A percentile compares a stretch with the other conserved stretches of the same genome.
phyloP scores from a whole-genome alignment of 2,113 vertebrate genomes.

The Mobula birostris region DNA sequence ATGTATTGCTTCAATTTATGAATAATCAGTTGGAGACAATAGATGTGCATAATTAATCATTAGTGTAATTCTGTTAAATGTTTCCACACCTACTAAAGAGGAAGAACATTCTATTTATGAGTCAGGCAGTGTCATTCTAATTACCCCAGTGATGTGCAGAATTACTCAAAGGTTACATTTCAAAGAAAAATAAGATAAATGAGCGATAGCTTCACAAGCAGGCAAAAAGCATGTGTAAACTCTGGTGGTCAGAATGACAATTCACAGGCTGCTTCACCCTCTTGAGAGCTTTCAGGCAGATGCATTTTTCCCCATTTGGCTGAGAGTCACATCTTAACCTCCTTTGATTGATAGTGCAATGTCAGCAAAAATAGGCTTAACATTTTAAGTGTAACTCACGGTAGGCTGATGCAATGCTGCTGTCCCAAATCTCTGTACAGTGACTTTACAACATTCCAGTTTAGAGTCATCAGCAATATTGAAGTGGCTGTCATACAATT shows the following conservation, averaged over 20 bases:
- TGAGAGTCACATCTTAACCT: not conserved
- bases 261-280: not conserved
- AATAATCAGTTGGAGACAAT: constrained; percentile 25
- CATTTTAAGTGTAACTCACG: not conserved
- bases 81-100: not conserved
- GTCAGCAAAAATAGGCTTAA: not conserved
- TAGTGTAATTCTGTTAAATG: not conserved
- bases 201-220: not conserved
- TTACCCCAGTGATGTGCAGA: not conserved
- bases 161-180: not conserved
- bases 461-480: not conserved
- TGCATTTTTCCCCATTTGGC: not conserved
- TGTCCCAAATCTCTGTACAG: not conserved
- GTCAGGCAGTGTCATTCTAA: not conserved
- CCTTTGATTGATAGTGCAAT: not conserved
- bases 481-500: not conserved
- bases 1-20: constrained; percentile 20
- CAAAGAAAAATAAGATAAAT: not conserved
- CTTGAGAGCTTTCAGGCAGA: constrained; percentile 21
- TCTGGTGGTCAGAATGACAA: not conserved
- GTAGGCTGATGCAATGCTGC: not conserved
- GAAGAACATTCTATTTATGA: too few relatives aligned
- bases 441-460: not conserved
- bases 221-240: not conserved
- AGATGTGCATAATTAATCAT: not conserved